Evolutionary conservation across 1,140 invertebrate species (phyloP).

Genomic region (Vollenhovia emeryi): DNA sequence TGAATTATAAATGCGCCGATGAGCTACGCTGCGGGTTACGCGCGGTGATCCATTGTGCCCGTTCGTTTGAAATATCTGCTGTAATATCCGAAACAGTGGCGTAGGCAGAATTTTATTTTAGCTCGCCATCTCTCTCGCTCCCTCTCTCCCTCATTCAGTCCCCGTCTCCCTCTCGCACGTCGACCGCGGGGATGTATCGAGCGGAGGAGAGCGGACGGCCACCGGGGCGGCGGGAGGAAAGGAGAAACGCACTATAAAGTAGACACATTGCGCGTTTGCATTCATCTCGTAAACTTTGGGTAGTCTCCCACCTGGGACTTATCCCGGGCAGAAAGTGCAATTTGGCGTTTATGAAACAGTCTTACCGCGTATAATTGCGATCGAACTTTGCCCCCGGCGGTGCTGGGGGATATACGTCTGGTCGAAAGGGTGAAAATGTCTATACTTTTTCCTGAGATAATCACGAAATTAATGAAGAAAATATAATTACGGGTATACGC

Average conservation of each 20-base stretch:
- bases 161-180: background rate
- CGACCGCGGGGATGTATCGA: slow-evolving; percentile 48
- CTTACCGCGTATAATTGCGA: slow-evolving; percentile 56
- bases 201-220: slow-evolving; percentile 26
- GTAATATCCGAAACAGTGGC: slow-evolving; percentile 70
- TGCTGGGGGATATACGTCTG: background rate
- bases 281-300: slow-evolving; percentile 67
- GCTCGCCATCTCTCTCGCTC: background rate
- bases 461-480: background rate
- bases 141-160: background rate
- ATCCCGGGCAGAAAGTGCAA: slow-evolving; percentile 45
- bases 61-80: slow-evolving; percentile 68
- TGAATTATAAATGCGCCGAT: slow-evolving; percentile 72
- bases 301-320: slow-evolving; percentile 56
- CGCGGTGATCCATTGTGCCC: slow-evolving; percentile 38
- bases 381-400: slow-evolving; percentile 15
- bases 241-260: slow-evolving; percentile 60
- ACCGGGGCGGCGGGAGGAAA: slow-evolving; percentile 27
- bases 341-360: slow-evolving; percentile 55
- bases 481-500: too few species aligned
- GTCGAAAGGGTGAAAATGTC: background rate
- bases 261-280: slow-evolving; percentile 61
- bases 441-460: background rate
- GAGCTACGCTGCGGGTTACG: slow-evolving; percentile 38
- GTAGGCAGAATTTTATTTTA: slow-evolving; percentile 72